Evolutionary conservation across 2,113 vertebrate species (phyloP).

Genomic region (Ictalurus punctatus): DNA sequence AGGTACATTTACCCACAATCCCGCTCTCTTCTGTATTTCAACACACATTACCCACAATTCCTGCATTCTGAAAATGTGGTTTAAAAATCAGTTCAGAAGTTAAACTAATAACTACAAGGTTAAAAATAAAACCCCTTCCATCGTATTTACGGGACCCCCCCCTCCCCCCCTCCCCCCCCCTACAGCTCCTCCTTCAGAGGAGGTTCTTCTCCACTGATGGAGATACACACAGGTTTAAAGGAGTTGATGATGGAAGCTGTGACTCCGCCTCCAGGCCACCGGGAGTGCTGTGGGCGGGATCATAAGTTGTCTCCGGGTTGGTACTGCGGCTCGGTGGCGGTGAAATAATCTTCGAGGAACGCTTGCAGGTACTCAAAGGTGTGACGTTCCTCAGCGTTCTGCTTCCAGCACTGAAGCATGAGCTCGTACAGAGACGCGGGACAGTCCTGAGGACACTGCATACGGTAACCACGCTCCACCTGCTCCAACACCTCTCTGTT

Average conservation of each 20-base stretch:
- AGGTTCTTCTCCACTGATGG: neutral
- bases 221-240: neutral
- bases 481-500: slow-evolving; percentile 98
- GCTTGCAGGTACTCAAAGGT: slow-evolving; percentile 98
- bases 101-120: neutral
- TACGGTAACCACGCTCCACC: slow-evolving; percentile 95
- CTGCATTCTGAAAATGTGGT: neutral
- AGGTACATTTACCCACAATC: slow-evolving; percentile 68
- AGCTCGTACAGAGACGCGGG: slow-evolving; percentile 95
- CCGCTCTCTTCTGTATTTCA: slow-evolving; percentile 68
- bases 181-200: neutral
- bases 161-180: neutral
- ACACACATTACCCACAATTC: slow-evolving; percentile 78
- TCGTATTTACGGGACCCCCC: neutral
- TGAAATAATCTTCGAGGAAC: slow-evolving; percentile 99
- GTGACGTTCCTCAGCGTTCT: slow-evolving; percentile 92
- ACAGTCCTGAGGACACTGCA: slow-evolving; percentile 95
- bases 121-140: slow-evolving; percentile 35
- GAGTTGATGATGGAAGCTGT: slow-evolving; percentile 64
- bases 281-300: slow-evolving; percentile 54
- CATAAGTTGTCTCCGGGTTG: slow-evolving; percentile 98
- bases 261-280: slow-evolving; percentile 72
- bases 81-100: neutral
- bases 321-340: slow-evolving; percentile 97
- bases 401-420: slow-evolving; percentile 99